Percentiles rank a stretch among this genome's conserved stretches.
These are phyloP conservation scores for Pseudococcus viburni DNA, from an alignment of 2,888 invertebrate genomes.

Conservation along the genomic window DNA sequence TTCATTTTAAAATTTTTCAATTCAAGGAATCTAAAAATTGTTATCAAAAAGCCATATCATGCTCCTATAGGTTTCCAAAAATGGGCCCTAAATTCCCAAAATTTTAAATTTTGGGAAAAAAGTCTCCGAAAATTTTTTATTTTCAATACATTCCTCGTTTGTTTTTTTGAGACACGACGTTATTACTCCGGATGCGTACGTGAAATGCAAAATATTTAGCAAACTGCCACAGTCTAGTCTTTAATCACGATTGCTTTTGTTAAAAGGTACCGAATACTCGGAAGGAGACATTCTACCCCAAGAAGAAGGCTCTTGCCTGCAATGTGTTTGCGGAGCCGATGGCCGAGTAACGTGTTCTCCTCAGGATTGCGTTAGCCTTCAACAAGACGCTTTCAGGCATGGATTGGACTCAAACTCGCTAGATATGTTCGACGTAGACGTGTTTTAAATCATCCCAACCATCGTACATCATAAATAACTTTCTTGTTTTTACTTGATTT, in stretches of 20 bases:
- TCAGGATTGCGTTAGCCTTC: slow-evolving; percentile 69
- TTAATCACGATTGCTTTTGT: background rate
- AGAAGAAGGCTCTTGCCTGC: slow-evolving; percentile 80
- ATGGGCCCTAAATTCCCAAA: too few relatives aligned
- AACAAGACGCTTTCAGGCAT: slow-evolving; percentile 69
- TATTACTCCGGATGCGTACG: too few relatives aligned
- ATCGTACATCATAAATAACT: slow-evolving; percentile 16
- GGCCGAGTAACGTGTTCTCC: slow-evolving; percentile 70
- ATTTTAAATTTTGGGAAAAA: too few relatives aligned
- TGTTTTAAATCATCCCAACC: slow-evolving; percentile 68
- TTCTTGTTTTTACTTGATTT: slow-evolving; percentile 53
- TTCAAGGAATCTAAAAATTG: too few relatives aligned
- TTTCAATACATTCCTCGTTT: too few relatives aligned
- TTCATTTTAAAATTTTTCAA: too few relatives aligned
- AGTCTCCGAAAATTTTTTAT: too few relatives aligned
- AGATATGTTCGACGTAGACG: slow-evolving; percentile 70
- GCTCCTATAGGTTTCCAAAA: too few relatives aligned
- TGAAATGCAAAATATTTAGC: too few relatives aligned
- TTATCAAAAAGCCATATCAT: too few relatives aligned
- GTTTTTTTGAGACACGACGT: too few relatives aligned
- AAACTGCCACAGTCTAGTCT: too few relatives aligned
- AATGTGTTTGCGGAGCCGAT: slow-evolving; percentile 78
- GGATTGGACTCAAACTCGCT: slow-evolving; percentile 69
- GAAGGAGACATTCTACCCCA: slow-evolving; percentile 79
- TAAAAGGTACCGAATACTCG: slow-evolving; percentile 72